Evolutionary conservation across 1,140 invertebrate species (phyloP).

Genomic region (Whitmania pigra): DNA sequence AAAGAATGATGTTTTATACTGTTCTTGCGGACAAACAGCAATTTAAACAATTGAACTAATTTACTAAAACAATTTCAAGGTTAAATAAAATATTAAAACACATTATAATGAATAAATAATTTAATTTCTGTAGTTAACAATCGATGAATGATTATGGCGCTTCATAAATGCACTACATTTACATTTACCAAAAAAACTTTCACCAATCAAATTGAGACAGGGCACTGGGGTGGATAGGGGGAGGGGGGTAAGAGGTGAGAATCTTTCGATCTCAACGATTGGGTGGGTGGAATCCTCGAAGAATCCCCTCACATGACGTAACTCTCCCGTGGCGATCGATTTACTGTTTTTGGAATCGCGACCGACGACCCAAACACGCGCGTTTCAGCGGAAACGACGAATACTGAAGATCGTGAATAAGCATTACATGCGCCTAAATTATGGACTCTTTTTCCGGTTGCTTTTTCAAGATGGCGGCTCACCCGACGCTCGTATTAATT

Average conservation of each 20-base stretch:
- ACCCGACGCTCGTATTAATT: constrained; percentile 10
- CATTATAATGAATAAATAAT: no score
- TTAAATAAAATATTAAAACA: no score
- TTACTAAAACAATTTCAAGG: not conserved
- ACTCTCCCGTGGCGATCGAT: not conserved
- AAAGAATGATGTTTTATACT: not conserved
- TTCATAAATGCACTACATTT: not conserved
- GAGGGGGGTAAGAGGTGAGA: not conserved
- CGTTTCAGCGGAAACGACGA: constrained; percentile 7
- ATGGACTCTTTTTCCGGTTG: constrained; percentile 4
- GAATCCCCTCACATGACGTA: not conserved
- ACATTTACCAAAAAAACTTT: constrained; percentile 6
- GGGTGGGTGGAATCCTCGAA: no score
- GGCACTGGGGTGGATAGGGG: not conserved
- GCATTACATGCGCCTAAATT: constrained; percentile 13
- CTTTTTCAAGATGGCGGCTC: not conserved
- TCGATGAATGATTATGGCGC: not conserved
- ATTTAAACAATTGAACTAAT: not conserved
- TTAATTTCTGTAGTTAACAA: no score
- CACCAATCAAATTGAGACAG: not conserved
- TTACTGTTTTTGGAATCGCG: constrained; percentile 15
- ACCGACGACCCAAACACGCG: constrained; percentile 8
- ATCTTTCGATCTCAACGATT: not conserved
- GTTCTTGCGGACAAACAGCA: not conserved
- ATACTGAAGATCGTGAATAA: constrained; percentile 13